Evolutionary conservation across 2,888 invertebrate genomes (phyloP).

Genomic region (Cremastinae sp.): DNA sequence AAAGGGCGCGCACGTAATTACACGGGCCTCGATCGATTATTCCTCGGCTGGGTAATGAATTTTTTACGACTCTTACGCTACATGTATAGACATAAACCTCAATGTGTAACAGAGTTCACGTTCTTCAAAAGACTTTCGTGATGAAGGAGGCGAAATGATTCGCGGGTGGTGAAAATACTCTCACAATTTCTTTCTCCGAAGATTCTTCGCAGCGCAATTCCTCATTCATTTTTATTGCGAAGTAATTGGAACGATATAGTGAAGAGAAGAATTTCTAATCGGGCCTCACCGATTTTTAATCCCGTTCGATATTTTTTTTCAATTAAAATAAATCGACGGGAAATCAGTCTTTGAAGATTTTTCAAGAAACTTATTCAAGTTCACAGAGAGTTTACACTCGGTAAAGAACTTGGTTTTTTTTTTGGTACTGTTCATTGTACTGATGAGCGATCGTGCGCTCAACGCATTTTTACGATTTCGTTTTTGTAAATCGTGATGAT

Average conservation of each 20-base stretch:
- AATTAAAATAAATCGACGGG: too few relatives aligned
- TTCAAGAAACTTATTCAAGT: too few relatives aligned
- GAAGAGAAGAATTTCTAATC: slow-evolving; percentile 4
- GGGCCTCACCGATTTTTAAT: too few relatives aligned
- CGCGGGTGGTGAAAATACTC: slow-evolving; percentile 49
- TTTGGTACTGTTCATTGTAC: too few relatives aligned
- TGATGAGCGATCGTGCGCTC: too few relatives aligned
- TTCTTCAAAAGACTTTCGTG: slow-evolving; percentile 44
- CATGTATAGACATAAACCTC: slow-evolving; percentile 1
- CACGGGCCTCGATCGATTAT: slow-evolving; percentile 76
- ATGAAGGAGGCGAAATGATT: slow-evolving; percentile 43
- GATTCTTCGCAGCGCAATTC: slow-evolving; percentile 39
- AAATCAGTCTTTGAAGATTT: too few relatives aligned
- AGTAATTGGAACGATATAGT: slow-evolving; percentile 65
- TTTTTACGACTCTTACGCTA: slow-evolving; percentile 73
- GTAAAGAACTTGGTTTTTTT: too few relatives aligned
- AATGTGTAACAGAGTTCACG: slow-evolving; percentile 31
- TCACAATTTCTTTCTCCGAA: slow-evolving; percentile 24
- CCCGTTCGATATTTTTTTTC: too few relatives aligned
- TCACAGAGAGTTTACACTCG: too few relatives aligned
- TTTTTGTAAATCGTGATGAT: too few relatives aligned
- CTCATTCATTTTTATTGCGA: slow-evolving; percentile 60
- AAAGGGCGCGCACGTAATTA: slow-evolving; percentile 74
- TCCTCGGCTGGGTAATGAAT: slow-evolving; percentile 76
- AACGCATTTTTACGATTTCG: too few relatives aligned